Conservation (phyloP, 23 tunicate genomes). For the Halocynthia aurantium region DNA sequence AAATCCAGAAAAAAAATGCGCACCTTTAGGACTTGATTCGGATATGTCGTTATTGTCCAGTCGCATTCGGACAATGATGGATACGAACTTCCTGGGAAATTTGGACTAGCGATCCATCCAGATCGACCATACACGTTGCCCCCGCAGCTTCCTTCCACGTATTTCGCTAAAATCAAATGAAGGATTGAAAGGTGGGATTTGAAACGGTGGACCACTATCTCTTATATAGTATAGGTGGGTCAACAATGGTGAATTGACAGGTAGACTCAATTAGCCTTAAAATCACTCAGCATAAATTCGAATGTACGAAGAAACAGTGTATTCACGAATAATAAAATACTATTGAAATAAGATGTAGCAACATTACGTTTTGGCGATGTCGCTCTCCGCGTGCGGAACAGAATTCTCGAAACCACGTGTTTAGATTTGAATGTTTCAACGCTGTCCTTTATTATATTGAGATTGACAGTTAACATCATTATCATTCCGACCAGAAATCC, state of each 20-base stretch:
- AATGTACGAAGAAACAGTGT: no score
- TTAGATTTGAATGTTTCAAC: background rate
- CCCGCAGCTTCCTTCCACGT: conserved; percentile 46
- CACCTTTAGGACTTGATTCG: conserved; percentile 41
- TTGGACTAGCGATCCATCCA: conserved; percentile 77
- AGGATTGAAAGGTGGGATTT: no score
- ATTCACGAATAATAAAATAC: no score
- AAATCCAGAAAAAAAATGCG: background rate
- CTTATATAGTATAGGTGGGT: no score
- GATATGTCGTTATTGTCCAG: conserved; percentile 37
- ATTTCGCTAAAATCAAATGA: background rate
- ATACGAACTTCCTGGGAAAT: conserved; percentile 57
- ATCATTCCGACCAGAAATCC: background rate
- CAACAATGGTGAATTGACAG: no score
- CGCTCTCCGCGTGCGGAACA: no score
- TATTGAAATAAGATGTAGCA: no score
- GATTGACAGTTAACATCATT: conserved; percentile 10
- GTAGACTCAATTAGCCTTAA: no score
- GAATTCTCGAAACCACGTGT: no score
- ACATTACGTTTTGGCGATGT: no score
- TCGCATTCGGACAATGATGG: conserved; percentile 42
- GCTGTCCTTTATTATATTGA: background rate
- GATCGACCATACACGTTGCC: conserved; percentile 23
- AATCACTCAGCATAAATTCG: no score
- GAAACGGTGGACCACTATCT: no score